Evolutionary conservation across 2,888 invertebrate species (phyloP).

Genomic region (Kryphioiulus occultus): DNA sequence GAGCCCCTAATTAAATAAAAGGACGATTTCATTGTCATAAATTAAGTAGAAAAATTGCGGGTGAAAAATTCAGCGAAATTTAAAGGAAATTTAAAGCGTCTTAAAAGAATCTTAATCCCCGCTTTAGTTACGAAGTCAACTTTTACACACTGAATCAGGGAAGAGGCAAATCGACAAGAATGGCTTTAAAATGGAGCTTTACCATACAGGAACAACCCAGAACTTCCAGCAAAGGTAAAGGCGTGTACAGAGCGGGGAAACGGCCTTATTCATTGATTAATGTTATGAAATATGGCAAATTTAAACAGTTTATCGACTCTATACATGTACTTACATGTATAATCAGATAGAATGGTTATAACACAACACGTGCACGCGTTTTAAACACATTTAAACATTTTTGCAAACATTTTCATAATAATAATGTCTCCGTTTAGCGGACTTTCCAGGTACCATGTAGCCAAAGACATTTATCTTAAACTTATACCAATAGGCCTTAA

Average conservation of each 20-base stretch:
- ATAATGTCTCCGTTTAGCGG: no score
- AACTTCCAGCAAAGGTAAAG: not conserved
- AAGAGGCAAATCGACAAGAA: not conserved
- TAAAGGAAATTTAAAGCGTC: not conserved
- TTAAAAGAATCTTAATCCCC: not conserved
- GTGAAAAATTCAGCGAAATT: conserved; percentile 12
- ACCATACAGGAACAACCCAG: not conserved
- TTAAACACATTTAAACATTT: no score
- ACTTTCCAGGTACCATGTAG: no score
- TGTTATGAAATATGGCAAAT: not conserved
- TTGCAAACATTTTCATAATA: no score
- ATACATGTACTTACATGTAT: no score
- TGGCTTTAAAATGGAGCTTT: not conserved
- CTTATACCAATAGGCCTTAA: no score
- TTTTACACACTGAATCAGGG: not conserved
- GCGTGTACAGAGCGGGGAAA: not conserved
- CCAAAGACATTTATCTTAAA: no score
- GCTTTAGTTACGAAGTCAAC: not conserved
- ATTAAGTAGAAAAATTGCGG: not conserved
- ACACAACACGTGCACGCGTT: no score
- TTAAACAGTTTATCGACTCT: no score
- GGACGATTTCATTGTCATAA: conserved; percentile 10
- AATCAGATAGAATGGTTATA: no score
- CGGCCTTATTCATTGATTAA: not conserved
- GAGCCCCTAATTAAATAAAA: not conserved